Evolutionary conservation across 2,797 vertebrate genomes (phyloP).

Genomic region (Sitta carolinensis): DNA sequence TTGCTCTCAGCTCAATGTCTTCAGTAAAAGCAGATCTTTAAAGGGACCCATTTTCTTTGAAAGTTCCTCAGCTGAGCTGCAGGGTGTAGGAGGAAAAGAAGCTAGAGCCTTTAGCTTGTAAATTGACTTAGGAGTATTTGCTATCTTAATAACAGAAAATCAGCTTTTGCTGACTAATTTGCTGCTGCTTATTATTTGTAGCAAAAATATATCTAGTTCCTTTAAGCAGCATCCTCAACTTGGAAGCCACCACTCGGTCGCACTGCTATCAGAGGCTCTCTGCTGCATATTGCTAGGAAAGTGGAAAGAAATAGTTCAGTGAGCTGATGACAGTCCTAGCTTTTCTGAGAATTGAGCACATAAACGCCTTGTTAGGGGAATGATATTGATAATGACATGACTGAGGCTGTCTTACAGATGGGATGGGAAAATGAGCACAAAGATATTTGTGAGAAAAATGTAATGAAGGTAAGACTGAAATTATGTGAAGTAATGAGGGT

Average conservation of each 20-base stretch:
- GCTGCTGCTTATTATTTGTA: not conserved
- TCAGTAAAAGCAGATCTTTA: conserved; percentile 23
- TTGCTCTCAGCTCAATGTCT: conserved; percentile 8
- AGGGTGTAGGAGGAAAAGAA: not conserved
- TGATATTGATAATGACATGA: not conserved
- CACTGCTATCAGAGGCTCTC: not conserved
- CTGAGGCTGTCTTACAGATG: not conserved
- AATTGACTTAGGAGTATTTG: not conserved
- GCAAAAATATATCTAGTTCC: not conserved
- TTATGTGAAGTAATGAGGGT: not conserved
- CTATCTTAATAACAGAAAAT: not conserved
- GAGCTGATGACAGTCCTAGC: not conserved
- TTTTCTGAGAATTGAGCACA: not conserved
- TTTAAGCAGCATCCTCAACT: not conserved
- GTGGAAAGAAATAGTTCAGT: not conserved
- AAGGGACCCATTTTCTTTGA: conserved; percentile 37
- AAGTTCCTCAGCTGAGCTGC: not conserved
- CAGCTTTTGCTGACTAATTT: not conserved
- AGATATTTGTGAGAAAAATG: not conserved
- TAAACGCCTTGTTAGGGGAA: not conserved
- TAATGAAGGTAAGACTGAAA: not conserved
- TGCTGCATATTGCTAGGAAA: not conserved
- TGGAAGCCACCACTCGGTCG: not conserved
- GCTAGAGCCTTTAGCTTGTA: conserved; percentile 14
- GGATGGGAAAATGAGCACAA: not conserved